phyloP scores from a whole-genome alignment of 2,797 vertebrate species.

The Schizothorax lantsangensis region DNA sequence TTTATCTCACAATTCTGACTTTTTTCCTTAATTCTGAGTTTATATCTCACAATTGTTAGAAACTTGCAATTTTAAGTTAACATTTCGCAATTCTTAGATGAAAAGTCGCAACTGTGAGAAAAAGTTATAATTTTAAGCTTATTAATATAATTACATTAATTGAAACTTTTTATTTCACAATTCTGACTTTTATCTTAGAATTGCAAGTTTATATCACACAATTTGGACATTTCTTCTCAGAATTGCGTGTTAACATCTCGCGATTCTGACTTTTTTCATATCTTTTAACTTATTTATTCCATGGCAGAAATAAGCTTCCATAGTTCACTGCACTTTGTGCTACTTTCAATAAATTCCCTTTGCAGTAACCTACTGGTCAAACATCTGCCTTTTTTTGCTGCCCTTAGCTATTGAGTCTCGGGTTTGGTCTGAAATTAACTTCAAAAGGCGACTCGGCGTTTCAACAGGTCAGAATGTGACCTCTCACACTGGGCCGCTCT shows the following conservation, averaged over 20 bases:
- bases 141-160: background rate
- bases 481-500: constrained; percentile 64
- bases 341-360: background rate
- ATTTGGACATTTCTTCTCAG: no score
- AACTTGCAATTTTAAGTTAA: no score
- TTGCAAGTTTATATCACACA: no score
- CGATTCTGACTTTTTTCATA: no score
- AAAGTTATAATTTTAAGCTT: background rate
- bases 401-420: background rate
- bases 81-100: no score
- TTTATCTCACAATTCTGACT: no score
- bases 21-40: no score
- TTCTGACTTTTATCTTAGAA: no score
- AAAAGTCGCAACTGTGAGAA: no score
- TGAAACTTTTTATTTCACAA: background rate
- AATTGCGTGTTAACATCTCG: background rate
- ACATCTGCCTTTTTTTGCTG: background rate
- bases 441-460: background rate
- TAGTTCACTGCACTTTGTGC: background rate
- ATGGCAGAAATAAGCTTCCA: background rate
- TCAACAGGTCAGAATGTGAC: constrained; percentile 64
- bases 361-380: background rate
- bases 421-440: background rate
- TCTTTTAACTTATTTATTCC: background rate
- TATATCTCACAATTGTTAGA: no score